These are phyloP conservation scores for Argyrosomus regius DNA, from an alignment of 2,797 vertebrate species.

Conservation along the genomic window DNA sequence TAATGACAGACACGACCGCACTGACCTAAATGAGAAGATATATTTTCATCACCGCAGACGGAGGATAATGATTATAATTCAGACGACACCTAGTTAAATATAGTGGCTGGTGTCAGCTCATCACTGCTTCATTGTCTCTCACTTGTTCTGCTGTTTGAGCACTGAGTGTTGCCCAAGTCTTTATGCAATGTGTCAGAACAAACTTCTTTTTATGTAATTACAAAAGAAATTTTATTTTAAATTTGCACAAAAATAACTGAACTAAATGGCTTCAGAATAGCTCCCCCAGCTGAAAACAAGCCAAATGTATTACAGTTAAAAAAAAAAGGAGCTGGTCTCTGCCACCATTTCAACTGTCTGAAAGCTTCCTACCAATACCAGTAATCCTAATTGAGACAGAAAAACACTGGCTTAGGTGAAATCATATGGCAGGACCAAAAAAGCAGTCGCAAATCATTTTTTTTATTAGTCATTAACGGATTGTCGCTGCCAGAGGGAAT, in stretches of 20 bases:
- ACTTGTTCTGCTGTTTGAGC: neutral
- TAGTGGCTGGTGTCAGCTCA: constrained; percentile 33
- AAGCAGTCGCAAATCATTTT: constrained; percentile 8
- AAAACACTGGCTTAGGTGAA: constrained; percentile 42
- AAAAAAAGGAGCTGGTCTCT: constrained; percentile 3
- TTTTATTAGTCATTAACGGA: constrained; percentile 22
- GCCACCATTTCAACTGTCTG: constrained; percentile 7
- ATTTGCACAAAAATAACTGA: neutral
- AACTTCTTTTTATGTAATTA: neutral
- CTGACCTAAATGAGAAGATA: constrained; percentile 50
- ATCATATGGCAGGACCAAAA: constrained; percentile 1
- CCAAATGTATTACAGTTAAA: constrained; percentile 12
- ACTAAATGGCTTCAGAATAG: constrained; percentile 7
- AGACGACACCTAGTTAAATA: constrained; percentile 46
- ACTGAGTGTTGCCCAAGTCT: neutral
- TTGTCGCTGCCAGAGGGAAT: constrained; percentile 36
- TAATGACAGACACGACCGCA: constrained; percentile 29
- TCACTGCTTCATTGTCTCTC: constrained; percentile 25
- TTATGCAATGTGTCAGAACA: constrained; percentile 17
- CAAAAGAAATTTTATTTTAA: neutral
- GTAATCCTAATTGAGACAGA: constrained; percentile 46
- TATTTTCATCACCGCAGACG: constrained; percentile 41
- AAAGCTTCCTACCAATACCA: constrained; percentile 35
- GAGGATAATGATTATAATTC: constrained; percentile 58
- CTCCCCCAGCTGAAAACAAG: constrained; percentile 2